Conservation (phyloP, 2,888 invertebrate species). For the Catocala nupta region DNA sequence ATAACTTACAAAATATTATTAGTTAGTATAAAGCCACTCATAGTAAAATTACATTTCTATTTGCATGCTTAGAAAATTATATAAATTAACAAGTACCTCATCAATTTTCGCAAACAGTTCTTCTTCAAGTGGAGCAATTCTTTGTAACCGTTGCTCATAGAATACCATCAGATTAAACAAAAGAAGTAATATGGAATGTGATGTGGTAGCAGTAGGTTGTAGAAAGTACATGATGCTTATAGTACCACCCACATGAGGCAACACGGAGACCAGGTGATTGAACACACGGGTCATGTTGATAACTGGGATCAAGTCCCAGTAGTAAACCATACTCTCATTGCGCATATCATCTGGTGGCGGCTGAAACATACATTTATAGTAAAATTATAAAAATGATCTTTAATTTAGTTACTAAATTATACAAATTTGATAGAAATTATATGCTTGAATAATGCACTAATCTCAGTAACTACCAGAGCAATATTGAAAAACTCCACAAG, state of each 20-base stretch:
- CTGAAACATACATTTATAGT: conserved; percentile 17
- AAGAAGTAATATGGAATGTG: conserved; percentile 68
- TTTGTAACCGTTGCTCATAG: conserved; percentile 60
- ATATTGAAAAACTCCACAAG: too few relatives aligned
- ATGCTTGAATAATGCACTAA: too few relatives aligned
- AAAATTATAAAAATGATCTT: too few relatives aligned
- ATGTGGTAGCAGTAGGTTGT: conserved; percentile 63
- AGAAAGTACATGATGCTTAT: conserved; percentile 69
- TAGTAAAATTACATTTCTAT: too few relatives aligned
- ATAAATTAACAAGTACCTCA: conserved; percentile 39
- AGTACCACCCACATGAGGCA: conserved; percentile 56
- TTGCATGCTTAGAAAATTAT: too few relatives aligned
- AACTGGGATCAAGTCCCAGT: conserved; percentile 75
- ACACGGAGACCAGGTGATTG: conserved; percentile 65
- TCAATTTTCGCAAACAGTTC: conserved; percentile 65
- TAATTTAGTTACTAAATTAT: too few relatives aligned
- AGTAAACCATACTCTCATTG: conserved; percentile 73
- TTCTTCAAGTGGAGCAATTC: conserved; percentile 71
- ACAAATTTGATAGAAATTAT: too few relatives aligned
- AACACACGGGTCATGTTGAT: conserved; percentile 75
- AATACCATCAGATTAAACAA: conserved; percentile 73
- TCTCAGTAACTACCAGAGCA: too few relatives aligned
- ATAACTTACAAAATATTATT: too few relatives aligned
- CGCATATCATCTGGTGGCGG: conserved; percentile 63
- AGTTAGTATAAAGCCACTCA: too few relatives aligned